Evolutionary conservation across 1,140 invertebrate genomes (phyloP), one percentile per base, ranked within the genome.

Genomic region (Battus philenor): DNA sequence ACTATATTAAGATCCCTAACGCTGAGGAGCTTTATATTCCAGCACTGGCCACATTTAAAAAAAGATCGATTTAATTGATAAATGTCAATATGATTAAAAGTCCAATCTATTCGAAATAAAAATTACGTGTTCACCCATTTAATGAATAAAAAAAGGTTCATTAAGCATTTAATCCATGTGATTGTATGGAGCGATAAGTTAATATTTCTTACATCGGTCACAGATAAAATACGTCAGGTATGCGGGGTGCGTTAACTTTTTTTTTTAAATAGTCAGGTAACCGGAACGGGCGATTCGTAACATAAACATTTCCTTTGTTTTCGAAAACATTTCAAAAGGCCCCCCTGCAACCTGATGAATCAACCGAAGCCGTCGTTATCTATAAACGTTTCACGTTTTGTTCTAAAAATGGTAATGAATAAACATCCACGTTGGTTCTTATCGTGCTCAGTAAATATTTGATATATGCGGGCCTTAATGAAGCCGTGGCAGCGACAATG

Each of bases 391-490:
- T 50, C 43, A 38, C 38, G 54, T 60, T 63, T 61, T 58, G 43
- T 58, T 50, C 52, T 57, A 63, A 58, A 68, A 68, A 69, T 58
- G 54, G 54, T 77, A 65, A 73, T 74, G 71, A 71, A 62, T 63
- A 69, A 62, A 65, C 60, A 59, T 34, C 44, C 44, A 29, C 41
- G 50, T 27, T 30, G 16, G 8, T 32, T 33, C 46, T 68, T 74
- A 68, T 70, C 64, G 53, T 12, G 36, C 39, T 62, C 18, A 20
- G 64, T 72, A 71, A 78, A 78, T 71, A 78, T 75, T 78, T 71
- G 66, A 68, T 59, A 50, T 59, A 63, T 66, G 61, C 68, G 60
- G 60, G 55, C 32, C 41, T 44, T 72, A 74, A 74, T 74, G 61
- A 73, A 68, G 57, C 45, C 50, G 46, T 57, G 53, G 55, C 54